These are phyloP conservation scores for Sebastolobus alascanus DNA, from an alignment of 2,797 vertebrate genomes.

Conservation along the genomic window DNA sequence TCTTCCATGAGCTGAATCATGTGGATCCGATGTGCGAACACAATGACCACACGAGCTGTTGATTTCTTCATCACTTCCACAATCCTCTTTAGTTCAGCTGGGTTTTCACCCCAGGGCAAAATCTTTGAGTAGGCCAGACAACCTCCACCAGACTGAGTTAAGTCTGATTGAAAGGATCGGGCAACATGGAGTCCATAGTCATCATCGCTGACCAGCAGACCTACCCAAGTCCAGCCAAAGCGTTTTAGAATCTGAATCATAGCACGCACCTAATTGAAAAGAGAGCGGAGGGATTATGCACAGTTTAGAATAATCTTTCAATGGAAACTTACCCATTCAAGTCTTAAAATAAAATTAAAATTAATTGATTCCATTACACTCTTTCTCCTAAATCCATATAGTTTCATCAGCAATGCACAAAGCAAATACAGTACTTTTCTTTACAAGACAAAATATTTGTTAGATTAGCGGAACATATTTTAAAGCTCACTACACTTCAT, in stretches of 20 bases:
- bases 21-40: conserved; percentile 57
- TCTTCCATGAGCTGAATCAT: conserved; percentile 44
- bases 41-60: conserved; percentile 67
- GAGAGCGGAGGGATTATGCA: background rate
- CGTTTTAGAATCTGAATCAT: conserved; percentile 77
- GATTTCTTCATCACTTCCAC: conserved; percentile 62
- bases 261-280: conserved; percentile 47
- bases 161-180: conserved; percentile 56
- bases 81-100: conserved; percentile 52
- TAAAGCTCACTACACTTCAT: too few species aligned
- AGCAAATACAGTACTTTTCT: background rate
- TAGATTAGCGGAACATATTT: too few species aligned
- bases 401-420: background rate
- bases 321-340: background rate
- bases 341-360: background rate
- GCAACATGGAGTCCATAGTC: conserved; percentile 79
- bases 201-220: conserved; percentile 77
- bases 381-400: background rate
- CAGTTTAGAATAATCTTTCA: background rate
- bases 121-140: conserved; percentile 78
- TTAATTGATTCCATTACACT: background rate
- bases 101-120: conserved; percentile 66
- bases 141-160: conserved; percentile 46
- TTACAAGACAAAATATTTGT: too few species aligned
- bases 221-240: conserved; percentile 81